A percentile compares a stretch with the other conserved stretches of the same genome.
Conservation (phyloP, 1,140 invertebrate genomes). For the Hyles euphorbiae region DNA sequence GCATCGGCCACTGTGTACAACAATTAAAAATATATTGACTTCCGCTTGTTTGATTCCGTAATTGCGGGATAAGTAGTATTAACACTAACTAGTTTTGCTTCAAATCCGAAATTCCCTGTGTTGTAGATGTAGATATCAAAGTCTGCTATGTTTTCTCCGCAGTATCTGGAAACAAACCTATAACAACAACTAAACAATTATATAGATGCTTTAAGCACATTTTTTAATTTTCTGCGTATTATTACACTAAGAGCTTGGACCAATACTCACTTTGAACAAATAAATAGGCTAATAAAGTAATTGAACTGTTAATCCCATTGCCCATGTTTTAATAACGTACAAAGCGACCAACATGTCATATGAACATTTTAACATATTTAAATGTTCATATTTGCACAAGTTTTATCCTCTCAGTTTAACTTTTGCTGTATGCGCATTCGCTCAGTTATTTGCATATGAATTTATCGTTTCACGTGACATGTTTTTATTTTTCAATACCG, state of each 20-base stretch:
- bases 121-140: no score
- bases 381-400: constrained; percentile 50
- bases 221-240: no score
- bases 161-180: no score
- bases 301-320: no score
- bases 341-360: constrained; percentile 2
- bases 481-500: constrained; percentile 44
- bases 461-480: constrained; percentile 45
- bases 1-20: constrained; percentile 60
- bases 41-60: constrained; percentile 30
- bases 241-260: no score
- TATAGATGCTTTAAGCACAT: no score
- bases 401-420: constrained; percentile 53
- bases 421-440: constrained; percentile 40
- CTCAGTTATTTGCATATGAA: constrained; percentile 61
- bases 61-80: not conserved
- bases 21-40: constrained; percentile 71
- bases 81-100: no score
- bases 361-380: constrained; percentile 37
- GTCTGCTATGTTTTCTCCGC: no score
- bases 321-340: no score
- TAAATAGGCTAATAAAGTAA: not conserved
- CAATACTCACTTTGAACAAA: no score
- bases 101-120: no score
- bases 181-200: no score